Percentiles rank a stretch among this genome's conserved stretches.
These are phyloP conservation scores for Rhinella marina DNA, from an alignment of 2,797 vertebrate species.

Conservation along the genomic window DNA sequence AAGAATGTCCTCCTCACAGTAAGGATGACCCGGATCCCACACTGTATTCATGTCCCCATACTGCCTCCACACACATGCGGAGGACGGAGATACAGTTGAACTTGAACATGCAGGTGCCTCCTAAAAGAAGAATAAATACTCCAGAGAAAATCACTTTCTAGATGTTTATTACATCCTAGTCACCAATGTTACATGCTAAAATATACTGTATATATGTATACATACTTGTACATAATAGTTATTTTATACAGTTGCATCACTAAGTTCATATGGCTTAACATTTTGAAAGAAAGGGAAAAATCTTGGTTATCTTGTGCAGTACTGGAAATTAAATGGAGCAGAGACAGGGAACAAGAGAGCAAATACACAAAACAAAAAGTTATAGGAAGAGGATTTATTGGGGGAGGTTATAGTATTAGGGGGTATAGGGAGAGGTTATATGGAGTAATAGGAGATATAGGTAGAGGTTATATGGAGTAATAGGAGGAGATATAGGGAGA, in stretches of 20 bases:
- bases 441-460: conserved; percentile 6
- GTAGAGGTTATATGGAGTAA: not conserved
- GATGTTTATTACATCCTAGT: conserved; percentile 36
- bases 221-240: not conserved
- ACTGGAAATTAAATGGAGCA: not conserved
- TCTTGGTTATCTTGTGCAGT: not conserved
- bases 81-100: too few species aligned
- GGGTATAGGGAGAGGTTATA: not conserved
- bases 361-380: not conserved
- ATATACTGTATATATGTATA: not conserved
- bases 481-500: conserved; percentile 1
- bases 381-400: not conserved
- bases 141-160: not conserved
- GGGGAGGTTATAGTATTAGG: not conserved
- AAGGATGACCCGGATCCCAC: too few species aligned
- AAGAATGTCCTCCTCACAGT: too few species aligned
- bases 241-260: not conserved
- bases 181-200: conserved; percentile 13
- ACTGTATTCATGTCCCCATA: too few species aligned
- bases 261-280: conserved; percentile 42
- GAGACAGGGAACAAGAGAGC: not conserved
- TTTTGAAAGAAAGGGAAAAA: not conserved
- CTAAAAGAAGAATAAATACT: not conserved
- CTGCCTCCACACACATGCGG: too few species aligned
- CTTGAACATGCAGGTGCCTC: too few species aligned